Conservation (phyloP, 2,888 invertebrate genomes). For the Helicoverpa assulta region DNA sequence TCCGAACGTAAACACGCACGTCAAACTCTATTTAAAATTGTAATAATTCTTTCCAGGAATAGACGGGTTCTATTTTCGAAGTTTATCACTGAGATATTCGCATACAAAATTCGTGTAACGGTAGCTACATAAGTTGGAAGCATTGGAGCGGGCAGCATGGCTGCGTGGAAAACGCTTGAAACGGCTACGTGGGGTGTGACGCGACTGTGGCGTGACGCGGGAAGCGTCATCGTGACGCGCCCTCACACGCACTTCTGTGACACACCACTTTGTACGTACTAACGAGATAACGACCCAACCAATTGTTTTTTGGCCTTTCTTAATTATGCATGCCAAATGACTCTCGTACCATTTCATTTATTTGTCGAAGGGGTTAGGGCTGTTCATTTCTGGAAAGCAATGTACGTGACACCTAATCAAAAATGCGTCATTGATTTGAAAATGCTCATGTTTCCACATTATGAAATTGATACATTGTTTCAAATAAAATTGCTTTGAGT, state of each 20-base stretch:
- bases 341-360: conserved; percentile 30
- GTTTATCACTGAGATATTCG: conserved; percentile 54
- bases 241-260: conserved; percentile 57
- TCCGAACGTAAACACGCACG: conserved; percentile 24
- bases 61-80: conserved; percentile 42
- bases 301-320: conserved; percentile 42
- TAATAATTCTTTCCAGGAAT: conserved; percentile 34
- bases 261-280: conserved; percentile 49
- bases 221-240: conserved; percentile 69
- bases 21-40: conserved; percentile 44
- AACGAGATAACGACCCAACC: conserved; percentile 46
- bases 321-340: conserved; percentile 51
- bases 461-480: no score
- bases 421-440: neutral
- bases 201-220: conserved; percentile 60
- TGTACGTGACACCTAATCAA: conserved; percentile 7
- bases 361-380: conserved; percentile 18
- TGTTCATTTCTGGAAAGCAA: conserved; percentile 13
- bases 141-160: conserved; percentile 14
- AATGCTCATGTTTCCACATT: neutral
- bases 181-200: conserved; percentile 64
- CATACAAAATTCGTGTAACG: conserved; percentile 64
- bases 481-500: no score
- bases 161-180: conserved; percentile 39
- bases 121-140: conserved; percentile 51